Base-by-base conservation (phyloP, 2,888 invertebrate genomes). In the Harpalus rubripes region DNA sequence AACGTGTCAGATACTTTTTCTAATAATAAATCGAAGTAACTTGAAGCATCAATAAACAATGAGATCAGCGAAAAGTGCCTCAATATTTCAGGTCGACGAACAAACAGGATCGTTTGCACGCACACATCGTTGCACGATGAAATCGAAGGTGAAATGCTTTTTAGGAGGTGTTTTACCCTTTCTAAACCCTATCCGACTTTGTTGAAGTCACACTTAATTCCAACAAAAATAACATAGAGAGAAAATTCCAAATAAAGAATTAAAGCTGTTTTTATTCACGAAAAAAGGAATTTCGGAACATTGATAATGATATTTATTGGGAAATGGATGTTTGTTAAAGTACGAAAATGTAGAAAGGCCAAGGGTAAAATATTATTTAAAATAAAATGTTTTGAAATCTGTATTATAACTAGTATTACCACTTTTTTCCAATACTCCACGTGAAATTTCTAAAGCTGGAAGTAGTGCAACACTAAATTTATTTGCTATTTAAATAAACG, bases 1-100 rank as follows among this genome's bases (percentile, higher is more conserved):
- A n/a, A 39, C 68, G 68, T 68, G 68, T 68, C 68, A 39, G 39
- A 68, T 32, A 68, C 18, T 74, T 74, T 44, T 74, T 44, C 72
- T 74, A 16, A 74, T 41, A 74, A 74, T 74, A 74, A 74, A 74
- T 74, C 72, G 72, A 74, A 74, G 72, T 44, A 44, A 44, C 44
- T 44, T 16, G 8, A 7, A 74, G 44, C 7, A 44, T 74, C 41
- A 74, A 74, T 74, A 74, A 74, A 74, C 72, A 74, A 74, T n/a
- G 72, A 74, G 72, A 74, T 74, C 72, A 44, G 44, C 72, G 44
- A 41, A 68, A 15, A 16, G 41, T 15, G 41, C 12, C 12, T 74
- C 72, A 74, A 74, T 44, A 39, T 74, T 74, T 74, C 52, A 74
- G 68, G 26, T 7, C 22, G 26, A 10, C 22, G 26, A 63, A n/a